phyloP scores from a whole-genome alignment of 1,140 invertebrate genomes.

The Brachionus angularis region DNA sequence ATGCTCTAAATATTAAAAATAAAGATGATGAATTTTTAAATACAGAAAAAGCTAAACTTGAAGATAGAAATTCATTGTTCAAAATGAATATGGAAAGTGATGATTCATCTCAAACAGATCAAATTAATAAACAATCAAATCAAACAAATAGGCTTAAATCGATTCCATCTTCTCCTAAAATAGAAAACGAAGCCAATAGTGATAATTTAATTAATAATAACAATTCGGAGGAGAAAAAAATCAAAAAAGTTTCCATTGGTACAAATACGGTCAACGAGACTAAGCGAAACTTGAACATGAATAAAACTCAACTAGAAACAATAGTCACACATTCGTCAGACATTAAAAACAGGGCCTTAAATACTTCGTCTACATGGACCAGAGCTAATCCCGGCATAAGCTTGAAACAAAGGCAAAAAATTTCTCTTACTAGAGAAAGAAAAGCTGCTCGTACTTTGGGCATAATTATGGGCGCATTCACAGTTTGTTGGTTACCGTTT shows the following conservation, averaged over 20 bases:
- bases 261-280: not conserved
- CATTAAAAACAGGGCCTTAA: not conserved
- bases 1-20: no score
- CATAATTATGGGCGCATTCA: constrained; percentile 97
- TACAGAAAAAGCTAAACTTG: no score
- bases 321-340: not conserved
- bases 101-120: no score
- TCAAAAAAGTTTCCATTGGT: constrained; percentile 10
- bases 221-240: not conserved
- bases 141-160: no score
- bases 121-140: no score
- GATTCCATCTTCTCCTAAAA: not conserved
- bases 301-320: not conserved
- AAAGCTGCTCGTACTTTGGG: constrained; percentile 92
- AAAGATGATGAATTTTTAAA: no score
- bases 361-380: not conserved
- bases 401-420: constrained; percentile 75
- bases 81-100: no score
- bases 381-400: not conserved
- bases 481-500: constrained; percentile 96
- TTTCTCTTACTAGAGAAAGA: constrained; percentile 93
- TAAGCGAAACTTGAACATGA: not conserved
- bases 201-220: not conserved
- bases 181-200: not conserved
- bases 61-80: no score